phyloP scores from a whole-genome alignment of 2,888 invertebrate species.

The Leucoma salicis region DNA sequence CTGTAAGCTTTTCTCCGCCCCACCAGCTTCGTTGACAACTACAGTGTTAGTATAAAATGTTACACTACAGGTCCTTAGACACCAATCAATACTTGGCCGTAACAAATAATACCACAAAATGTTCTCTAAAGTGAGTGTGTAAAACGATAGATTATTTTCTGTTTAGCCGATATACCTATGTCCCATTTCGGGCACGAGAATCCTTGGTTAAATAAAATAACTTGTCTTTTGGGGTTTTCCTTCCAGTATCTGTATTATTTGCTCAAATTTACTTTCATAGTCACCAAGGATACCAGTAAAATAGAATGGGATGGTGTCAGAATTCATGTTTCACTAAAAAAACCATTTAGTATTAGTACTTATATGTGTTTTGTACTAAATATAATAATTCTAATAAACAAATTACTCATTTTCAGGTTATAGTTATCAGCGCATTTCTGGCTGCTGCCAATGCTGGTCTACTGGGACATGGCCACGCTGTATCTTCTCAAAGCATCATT shows the following conservation, averaged over 20 bases:
- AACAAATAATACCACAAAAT: slow-evolving; percentile 33
- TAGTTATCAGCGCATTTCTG: slow-evolving; percentile 33
- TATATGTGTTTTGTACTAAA: too few species aligned
- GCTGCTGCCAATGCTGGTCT: slow-evolving; percentile 53
- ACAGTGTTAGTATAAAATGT: slow-evolving; percentile 34
- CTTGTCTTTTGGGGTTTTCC: too few species aligned
- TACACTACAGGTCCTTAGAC: slow-evolving; percentile 22
- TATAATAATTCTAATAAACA: neutral
- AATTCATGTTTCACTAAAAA: too few species aligned
- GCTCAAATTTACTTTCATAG: too few species aligned
- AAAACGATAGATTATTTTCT: neutral
- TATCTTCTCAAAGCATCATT: slow-evolving; percentile 30
- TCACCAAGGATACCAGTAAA: too few species aligned
- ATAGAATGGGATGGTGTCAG: too few species aligned
- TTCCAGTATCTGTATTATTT: too few species aligned
- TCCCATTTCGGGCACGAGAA: too few species aligned
- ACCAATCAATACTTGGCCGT: slow-evolving; percentile 39
- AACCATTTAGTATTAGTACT: too few species aligned
- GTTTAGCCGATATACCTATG: too few species aligned
- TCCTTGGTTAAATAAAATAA: too few species aligned
- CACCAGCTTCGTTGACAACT: slow-evolving; percentile 22
- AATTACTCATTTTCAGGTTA: slow-evolving; percentile 13
- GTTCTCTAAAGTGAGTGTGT: slow-evolving; percentile 45
- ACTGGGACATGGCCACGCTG: slow-evolving; percentile 33
- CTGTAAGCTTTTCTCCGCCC: slow-evolving; percentile 32